Evolutionary conservation across 2,888 invertebrate species (phyloP), one percentile per base, ranked within the genome.

Genomic region (Pharmacophagus antenor): DNA sequence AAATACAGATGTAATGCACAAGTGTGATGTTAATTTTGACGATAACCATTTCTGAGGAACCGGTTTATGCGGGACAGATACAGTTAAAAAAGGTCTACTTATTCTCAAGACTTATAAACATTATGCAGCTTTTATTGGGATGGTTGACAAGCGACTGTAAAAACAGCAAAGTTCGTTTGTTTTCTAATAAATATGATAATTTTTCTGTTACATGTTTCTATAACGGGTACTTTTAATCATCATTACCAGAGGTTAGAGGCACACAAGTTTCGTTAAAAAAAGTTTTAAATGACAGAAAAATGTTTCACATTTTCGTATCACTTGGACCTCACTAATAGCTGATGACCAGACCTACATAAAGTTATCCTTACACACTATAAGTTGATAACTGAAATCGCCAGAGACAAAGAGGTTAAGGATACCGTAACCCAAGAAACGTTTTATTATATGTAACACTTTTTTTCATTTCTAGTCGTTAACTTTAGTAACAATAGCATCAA

Each of bases 31-130:
- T 41, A 48, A 48, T n/a, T 48, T 41, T 54, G 52, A 42, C 53
- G 46, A 46, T 48, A 54, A 58, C 53, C 31, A 49, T 48, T 48
- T 47, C 55, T 31, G 1, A 48, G 41, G 10, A 49, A 58, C 58
- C 53, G 42, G 58, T 58, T 54, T 48, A 27, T 25, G 53, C 25
- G 53, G 42, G 48, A 58, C 42, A 58, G 54, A 58, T 52, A 31
- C 22, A 52, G n/a, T 58, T 54, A 25, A 18, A 48, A 48, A 53
- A 23, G 27, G 48, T 54, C 37, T 27, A 47, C 22, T 57, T 52
- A 52, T 58, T 58, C 47, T 51, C 22, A 47, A 18, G 51, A 50
- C 21, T 37, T 48, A 25, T 2, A 47, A 58, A 37, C 20, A 31
- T 46, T 58, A 31, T 51, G 21, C 22, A 31, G 27, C 22, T 27